Percentiles rank a stretch among this genome's conserved stretches.
These are phyloP conservation scores for Cheirogaleus major DNA, from an alignment of 2,797 vertebrate genomes.

Conservation along the genomic window DNA sequence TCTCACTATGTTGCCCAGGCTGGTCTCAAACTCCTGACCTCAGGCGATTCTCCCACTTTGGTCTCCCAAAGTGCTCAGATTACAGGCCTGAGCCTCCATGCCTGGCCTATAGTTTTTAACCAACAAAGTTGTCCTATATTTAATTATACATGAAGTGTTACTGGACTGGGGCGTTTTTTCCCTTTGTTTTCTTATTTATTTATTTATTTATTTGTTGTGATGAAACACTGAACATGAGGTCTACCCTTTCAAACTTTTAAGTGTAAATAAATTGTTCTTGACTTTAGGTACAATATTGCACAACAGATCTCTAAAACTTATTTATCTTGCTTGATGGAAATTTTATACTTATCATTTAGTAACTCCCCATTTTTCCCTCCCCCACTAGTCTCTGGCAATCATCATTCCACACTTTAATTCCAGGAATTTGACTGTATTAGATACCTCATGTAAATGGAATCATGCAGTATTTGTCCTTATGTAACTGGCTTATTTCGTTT, in stretches of 20 bases:
- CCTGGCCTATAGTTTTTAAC: not conserved
- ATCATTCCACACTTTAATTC: not conserved
- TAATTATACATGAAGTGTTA: not conserved
- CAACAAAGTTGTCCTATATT: not conserved
- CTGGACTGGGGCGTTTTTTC: not conserved
- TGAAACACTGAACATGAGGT: not conserved
- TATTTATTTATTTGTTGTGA: not conserved
- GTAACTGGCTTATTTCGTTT: not conserved
- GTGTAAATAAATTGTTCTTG: not conserved
- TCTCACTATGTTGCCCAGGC: not conserved
- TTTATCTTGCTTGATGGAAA: not conserved
- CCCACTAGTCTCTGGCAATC: not conserved
- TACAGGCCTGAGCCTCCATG: not conserved
- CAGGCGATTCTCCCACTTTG: not conserved
- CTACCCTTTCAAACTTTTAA: not conserved
- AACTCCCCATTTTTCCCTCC: not conserved
- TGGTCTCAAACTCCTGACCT: not conserved
- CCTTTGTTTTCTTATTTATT: not conserved
- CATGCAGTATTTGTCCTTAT: not conserved
- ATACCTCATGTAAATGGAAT: not conserved
- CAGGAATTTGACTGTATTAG: not conserved
- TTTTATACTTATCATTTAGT: not conserved
- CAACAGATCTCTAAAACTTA: not conserved
- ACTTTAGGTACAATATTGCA: not conserved
- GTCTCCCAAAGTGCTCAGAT: not conserved